Evolutionary conservation across 2,888 invertebrate genomes (phyloP).

Genomic region (Drosophila lacicola): DNA sequence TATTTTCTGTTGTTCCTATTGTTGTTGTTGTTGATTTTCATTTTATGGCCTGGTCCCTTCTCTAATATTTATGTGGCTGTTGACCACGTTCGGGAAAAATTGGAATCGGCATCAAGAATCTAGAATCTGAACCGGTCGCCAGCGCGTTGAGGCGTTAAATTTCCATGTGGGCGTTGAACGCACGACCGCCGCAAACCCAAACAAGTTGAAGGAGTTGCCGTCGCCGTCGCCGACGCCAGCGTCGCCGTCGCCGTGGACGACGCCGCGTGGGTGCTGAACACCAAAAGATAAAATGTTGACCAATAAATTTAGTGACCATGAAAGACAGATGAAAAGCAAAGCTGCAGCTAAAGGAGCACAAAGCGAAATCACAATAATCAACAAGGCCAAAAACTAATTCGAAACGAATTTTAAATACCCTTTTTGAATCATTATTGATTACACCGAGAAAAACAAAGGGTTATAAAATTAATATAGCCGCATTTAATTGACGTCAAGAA

Average conservation of each 20-base stretch:
- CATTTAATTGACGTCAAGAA: too few relatives aligned
- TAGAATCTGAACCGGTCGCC: slow-evolving; percentile 56
- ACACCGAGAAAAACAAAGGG: background rate
- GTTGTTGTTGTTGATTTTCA: slow-evolving; percentile 24
- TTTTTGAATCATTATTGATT: background rate
- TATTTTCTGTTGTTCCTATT: slow-evolving; percentile 6
- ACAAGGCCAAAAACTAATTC: slow-evolving; percentile 12
- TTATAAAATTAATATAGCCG: background rate
- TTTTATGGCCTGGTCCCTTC: slow-evolving; percentile 25
- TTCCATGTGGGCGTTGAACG: slow-evolving; percentile 69
- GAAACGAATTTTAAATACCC: slow-evolving; percentile 33
- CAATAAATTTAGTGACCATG: slow-evolving; percentile 77
- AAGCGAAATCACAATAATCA: slow-evolving; percentile 48
- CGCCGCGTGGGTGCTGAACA: slow-evolving; percentile 53
- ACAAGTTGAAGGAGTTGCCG: slow-evolving; percentile 65
- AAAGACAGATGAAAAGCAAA: slow-evolving; percentile 60
- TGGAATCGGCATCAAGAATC: slow-evolving; percentile 40
- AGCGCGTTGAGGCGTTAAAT: slow-evolving; percentile 74
- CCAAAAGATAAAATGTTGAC: slow-evolving; percentile 71
- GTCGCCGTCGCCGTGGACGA: slow-evolving; percentile 25
- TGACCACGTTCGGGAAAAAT: slow-evolving; percentile 54
- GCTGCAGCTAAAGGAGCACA: slow-evolving; percentile 37
- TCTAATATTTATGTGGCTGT: slow-evolving; percentile 51
- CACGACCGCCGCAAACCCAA: slow-evolving; percentile 41
- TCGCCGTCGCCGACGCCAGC: slow-evolving; percentile 11